phyloP scores from a whole-genome alignment of 1,140 invertebrate species.

The Macrostomum lignano region DNA sequence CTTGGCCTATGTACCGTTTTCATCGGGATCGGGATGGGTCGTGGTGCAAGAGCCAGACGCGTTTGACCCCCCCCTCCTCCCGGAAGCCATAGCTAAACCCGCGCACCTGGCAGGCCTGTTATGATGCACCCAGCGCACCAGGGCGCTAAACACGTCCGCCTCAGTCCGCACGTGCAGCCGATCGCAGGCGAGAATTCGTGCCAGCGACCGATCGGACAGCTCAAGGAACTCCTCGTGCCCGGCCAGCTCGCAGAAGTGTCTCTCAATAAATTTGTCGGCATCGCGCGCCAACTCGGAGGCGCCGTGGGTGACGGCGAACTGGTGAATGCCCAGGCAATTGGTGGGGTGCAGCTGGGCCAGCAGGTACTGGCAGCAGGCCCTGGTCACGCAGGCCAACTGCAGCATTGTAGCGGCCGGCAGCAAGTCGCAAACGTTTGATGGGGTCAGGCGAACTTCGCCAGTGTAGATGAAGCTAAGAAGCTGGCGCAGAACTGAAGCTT shows the following conservation, averaged over 20 bases:
- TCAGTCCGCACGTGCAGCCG: no score
- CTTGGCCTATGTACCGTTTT: no score
- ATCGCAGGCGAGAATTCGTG: no score
- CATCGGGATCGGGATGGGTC: no score
- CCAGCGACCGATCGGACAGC: no score
- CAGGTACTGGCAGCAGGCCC: constrained; percentile 70
- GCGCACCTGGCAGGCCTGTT: no score
- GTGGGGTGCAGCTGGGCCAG: constrained; percentile 64
- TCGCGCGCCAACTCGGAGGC: constrained; percentile 50
- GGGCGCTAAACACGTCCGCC: no score
- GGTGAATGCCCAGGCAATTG: constrained; percentile 70
- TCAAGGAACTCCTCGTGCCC: no score
- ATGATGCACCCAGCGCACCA: no score
- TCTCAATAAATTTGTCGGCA: constrained; percentile 58
- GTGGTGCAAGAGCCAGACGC: no score
- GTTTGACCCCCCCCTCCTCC: no score
- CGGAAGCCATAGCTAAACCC: no score
- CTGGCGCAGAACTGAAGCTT: constrained; percentile 43
- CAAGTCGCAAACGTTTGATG: constrained; percentile 67
- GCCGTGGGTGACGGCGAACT: constrained; percentile 73
- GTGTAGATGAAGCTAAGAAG: constrained; percentile 69
- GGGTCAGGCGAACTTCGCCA: constrained; percentile 49
- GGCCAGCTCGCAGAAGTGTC: constrained; percentile 74
- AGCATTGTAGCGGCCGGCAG: constrained; percentile 67
- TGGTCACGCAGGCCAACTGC: constrained; percentile 57